A percentile compares a stretch with the other conserved stretches of the same genome.
phyloP scores from a whole-genome alignment of 1,140 invertebrate genomes.

The Pseudomyrmex cubaensis region DNA sequence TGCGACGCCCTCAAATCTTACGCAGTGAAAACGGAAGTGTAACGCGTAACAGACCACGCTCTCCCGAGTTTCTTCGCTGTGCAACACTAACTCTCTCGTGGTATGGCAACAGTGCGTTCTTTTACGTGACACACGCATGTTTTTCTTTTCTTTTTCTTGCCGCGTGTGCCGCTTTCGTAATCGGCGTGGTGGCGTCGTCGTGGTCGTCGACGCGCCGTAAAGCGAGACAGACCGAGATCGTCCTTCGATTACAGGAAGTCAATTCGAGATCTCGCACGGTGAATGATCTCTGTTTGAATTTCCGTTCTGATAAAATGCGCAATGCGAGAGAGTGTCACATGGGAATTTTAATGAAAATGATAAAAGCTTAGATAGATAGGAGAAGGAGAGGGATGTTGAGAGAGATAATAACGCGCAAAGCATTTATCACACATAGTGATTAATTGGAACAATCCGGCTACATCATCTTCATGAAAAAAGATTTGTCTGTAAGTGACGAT shows the following conservation, averaged over 20 bases:
- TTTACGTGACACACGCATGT: constrained; percentile 41
- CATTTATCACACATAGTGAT: no score
- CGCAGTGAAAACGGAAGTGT: constrained; percentile 69
- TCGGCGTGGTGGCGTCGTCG: not conserved
- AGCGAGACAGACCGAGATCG: constrained; percentile 60
- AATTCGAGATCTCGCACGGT: constrained; percentile 1
- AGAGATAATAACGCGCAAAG: no score
- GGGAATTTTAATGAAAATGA: not conserved
- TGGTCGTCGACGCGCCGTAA: constrained; percentile 1
- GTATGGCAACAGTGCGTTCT: not conserved
- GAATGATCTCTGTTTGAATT: constrained; percentile 20
- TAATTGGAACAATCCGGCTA: no score
- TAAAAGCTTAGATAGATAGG: no score
- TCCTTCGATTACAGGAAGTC: constrained; percentile 66
- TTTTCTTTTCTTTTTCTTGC: constrained; percentile 23
- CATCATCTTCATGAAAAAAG: no score
- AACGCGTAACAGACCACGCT: constrained; percentile 59
- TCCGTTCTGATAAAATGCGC: constrained; percentile 5
- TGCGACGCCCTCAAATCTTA: constrained; percentile 39
- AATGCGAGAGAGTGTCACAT: not conserved
- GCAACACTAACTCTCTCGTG: constrained; percentile 24
- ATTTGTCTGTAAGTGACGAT: no score
- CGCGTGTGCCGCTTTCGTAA: constrained; percentile 56
- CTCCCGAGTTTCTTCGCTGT: constrained; percentile 52
- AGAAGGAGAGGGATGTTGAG: no score